Conservation (phyloP, 2,113 vertebrate genomes). For the Stegastes partitus region DNA sequence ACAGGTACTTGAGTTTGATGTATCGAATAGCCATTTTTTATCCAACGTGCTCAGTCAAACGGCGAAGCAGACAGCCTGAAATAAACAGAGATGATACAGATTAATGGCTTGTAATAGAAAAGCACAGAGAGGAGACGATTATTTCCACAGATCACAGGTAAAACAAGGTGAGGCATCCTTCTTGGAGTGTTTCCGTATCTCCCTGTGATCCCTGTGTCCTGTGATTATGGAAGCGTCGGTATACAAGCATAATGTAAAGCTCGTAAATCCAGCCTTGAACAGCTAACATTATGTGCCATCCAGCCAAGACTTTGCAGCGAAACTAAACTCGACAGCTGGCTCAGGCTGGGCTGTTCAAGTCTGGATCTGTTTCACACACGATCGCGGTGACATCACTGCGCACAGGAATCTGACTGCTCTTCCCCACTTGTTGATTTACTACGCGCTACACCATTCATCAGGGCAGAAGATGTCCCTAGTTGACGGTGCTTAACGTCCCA, state of each 20-base stretch:
- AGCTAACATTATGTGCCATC: conserved; percentile 33
- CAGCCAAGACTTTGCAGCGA: conserved; percentile 34
- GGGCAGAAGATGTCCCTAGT: conserved; percentile 48
- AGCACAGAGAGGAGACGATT: conserved; percentile 7
- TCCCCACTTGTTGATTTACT: conserved; percentile 79
- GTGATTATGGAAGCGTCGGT: neutral
- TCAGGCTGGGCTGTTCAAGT: conserved; percentile 78
- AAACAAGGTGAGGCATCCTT: conserved; percentile 27
- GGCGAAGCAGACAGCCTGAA: conserved; percentile 62
- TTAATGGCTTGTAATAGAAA: conserved; percentile 25
- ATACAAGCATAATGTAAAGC: neutral
- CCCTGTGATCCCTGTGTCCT: neutral
- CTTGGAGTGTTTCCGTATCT: neutral
- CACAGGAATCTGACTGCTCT: conserved; percentile 80
- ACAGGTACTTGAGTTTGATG: conserved; percentile 66
- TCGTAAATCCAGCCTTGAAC: conserved; percentile 15
- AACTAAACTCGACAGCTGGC: conserved; percentile 83
- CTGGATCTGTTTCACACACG: conserved; percentile 84
- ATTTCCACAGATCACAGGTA: conserved; percentile 3
- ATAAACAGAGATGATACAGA: conserved; percentile 43
- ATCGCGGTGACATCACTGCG: conserved; percentile 80
- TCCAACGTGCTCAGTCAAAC: conserved; percentile 49
- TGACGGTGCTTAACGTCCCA: conserved; percentile 59
- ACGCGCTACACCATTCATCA: conserved; percentile 73
- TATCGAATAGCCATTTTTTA: conserved; percentile 65